phyloP scores from a whole-genome alignment of 2,888 invertebrate species.

The Gandaritis pyraliata region DNA sequence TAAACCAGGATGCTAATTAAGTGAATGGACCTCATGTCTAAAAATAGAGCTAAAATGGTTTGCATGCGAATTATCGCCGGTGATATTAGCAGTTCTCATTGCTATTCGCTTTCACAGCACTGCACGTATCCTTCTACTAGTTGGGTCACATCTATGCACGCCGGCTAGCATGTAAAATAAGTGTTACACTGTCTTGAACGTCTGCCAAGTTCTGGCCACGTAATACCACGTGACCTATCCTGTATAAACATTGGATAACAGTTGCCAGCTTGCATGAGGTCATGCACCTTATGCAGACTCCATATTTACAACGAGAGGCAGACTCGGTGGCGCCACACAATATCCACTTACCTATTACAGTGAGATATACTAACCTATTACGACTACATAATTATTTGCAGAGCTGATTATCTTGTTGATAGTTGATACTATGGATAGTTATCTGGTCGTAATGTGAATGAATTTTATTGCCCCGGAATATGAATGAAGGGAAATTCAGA shows the following conservation, averaged over 20 bases:
- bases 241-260: slow-evolving; percentile 75
- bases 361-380: slow-evolving; percentile 39
- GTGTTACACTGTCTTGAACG: slow-evolving; percentile 67
- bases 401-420: slow-evolving; percentile 52
- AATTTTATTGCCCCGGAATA: slow-evolving; percentile 56
- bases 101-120: slow-evolving; percentile 52
- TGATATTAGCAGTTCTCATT: slow-evolving; percentile 43
- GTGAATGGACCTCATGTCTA: slow-evolving; percentile 32
- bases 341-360: slow-evolving; percentile 62
- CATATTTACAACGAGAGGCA: slow-evolving; percentile 58
- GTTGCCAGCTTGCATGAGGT: slow-evolving; percentile 62
- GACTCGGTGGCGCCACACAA: slow-evolving; percentile 67
- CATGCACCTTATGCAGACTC: slow-evolving; percentile 68
- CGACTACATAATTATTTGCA: slow-evolving; percentile 44
- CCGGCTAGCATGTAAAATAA: slow-evolving; percentile 70
- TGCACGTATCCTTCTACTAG: slow-evolving; percentile 64
- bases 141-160: slow-evolving; percentile 65
- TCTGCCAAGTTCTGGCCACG: slow-evolving; percentile 70
- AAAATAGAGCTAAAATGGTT: slow-evolving; percentile 37
- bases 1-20: slow-evolving; percentile 25
- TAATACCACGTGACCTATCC: slow-evolving; percentile 64
- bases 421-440: slow-evolving; percentile 10
- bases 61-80: slow-evolving; percentile 37
- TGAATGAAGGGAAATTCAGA: slow-evolving; percentile 69
- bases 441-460: slow-evolving; percentile 54